phyloP scores from a whole-genome alignment of 2,888 invertebrate species.

The Drosophila merina region DNA sequence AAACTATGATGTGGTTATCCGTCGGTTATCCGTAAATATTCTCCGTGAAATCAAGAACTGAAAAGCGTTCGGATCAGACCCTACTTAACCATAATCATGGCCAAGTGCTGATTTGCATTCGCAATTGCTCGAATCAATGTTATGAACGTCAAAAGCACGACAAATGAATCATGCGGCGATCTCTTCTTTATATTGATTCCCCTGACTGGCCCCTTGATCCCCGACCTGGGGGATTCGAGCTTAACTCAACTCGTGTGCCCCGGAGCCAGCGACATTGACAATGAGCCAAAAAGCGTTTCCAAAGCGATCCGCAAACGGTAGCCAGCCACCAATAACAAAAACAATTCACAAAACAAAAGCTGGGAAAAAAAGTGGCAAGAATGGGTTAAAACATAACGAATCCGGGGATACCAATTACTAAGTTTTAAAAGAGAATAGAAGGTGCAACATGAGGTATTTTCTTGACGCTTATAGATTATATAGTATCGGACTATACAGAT shows the following conservation, averaged over 20 bases:
- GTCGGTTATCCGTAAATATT: neutral
- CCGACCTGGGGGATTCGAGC: slow-evolving; percentile 14
- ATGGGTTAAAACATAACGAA: neutral
- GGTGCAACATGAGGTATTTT: too few species aligned
- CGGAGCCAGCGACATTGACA: slow-evolving; percentile 74
- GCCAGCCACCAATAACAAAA: slow-evolving; percentile 62
- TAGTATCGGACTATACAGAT: too few species aligned
- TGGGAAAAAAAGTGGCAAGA: neutral
- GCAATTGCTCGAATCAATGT: slow-evolving; percentile 44
- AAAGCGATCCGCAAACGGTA: slow-evolving; percentile 74
- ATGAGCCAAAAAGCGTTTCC: slow-evolving; percentile 70
- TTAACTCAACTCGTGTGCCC: slow-evolving; percentile 50
- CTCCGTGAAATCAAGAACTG: slow-evolving; percentile 5
- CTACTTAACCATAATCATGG: slow-evolving; percentile 44
- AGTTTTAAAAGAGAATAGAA: neutral
- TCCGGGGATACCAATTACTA: slow-evolving; percentile 2
- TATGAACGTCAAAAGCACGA: slow-evolving; percentile 64
- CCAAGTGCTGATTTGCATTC: slow-evolving; percentile 44
- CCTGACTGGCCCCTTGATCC: neutral
- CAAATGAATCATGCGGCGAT: slow-evolving; percentile 75
- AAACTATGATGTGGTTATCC: neutral
- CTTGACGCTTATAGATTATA: too few species aligned
- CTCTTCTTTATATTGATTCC: slow-evolving; percentile 37
- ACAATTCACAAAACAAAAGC: slow-evolving; percentile 30
- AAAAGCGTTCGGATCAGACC: slow-evolving; percentile 29